These are phyloP conservation scores for Watsonalla cultraria DNA, from an alignment of 2,888 invertebrate genomes.

Conservation along the genomic window DNA sequence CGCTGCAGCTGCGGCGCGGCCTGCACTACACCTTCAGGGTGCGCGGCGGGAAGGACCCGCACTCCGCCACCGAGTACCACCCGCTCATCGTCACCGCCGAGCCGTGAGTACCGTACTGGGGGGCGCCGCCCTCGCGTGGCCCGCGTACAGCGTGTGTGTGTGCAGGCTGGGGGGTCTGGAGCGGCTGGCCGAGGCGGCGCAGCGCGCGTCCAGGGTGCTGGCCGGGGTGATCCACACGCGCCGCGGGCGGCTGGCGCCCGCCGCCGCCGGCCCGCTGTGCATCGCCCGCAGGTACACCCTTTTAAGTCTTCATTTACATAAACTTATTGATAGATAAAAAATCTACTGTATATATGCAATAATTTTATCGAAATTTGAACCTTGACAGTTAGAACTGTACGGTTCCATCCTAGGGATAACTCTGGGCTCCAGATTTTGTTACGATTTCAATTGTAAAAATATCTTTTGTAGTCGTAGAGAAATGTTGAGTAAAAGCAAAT, in stretches of 20 bases:
- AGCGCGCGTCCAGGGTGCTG: slow-evolving; percentile 80
- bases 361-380: too few species aligned
- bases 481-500: too few species aligned
- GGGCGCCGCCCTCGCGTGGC: slow-evolving; percentile 16
- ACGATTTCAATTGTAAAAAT: too few species aligned
- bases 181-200: slow-evolving; percentile 81
- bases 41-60: slow-evolving; percentile 92
- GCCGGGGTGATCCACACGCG: slow-evolving; percentile 91
- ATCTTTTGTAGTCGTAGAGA: too few species aligned
- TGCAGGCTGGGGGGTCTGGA: slow-evolving; percentile 86
- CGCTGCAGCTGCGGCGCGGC: slow-evolving; percentile 91
- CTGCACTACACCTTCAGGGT: slow-evolving; percentile 89
- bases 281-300: slow-evolving; percentile 75
- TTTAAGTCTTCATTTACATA: too few species aligned
- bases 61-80: slow-evolving; percentile 91
- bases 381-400: too few species aligned
- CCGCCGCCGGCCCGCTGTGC: slow-evolving; percentile 90
- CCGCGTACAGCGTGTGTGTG: slow-evolving; percentile 82
- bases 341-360: too few species aligned
- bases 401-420: too few species aligned
- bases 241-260: slow-evolving; percentile 87
- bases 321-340: too few species aligned
- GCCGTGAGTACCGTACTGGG: slow-evolving; percentile 87
- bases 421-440: too few species aligned
- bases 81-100: slow-evolving; percentile 93